phyloP scores from a whole-genome alignment of 2,113 vertebrate species.

The Microtus montanus region DNA sequence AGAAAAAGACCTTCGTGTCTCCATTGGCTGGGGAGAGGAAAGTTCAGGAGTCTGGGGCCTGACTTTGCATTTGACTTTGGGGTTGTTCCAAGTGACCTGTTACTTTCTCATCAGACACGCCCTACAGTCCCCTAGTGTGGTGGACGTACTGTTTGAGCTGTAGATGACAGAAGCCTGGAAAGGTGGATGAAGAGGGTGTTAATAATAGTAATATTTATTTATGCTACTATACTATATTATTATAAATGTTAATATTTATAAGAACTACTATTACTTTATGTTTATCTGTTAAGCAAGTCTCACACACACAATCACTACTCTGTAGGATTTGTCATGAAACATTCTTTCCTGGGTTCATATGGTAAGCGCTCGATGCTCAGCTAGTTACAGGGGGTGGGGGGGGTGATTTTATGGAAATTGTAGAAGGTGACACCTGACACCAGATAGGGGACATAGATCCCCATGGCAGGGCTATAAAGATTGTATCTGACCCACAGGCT shows the following conservation, averaged over 20 bases:
- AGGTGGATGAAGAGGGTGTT: background rate
- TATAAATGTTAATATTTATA: background rate
- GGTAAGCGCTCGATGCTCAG: background rate
- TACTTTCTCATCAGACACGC: background rate
- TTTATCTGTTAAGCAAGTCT: background rate
- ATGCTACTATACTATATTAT: background rate
- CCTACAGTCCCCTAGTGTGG: background rate
- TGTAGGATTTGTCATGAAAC: background rate
- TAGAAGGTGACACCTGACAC: background rate
- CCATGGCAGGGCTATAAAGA: too few relatives aligned
- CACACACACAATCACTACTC: too few relatives aligned
- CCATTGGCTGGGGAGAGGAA: background rate
- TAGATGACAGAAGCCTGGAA: background rate
- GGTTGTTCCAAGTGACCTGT: background rate
- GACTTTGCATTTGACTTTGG: background rate
- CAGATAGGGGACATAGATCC: too few relatives aligned
- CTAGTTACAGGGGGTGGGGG: rapidly evolving
- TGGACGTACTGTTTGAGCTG: background rate
- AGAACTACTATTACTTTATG: background rate
- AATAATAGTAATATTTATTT: background rate
- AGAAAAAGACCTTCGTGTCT: background rate
- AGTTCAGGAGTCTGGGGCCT: background rate
- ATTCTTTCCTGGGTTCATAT: background rate
- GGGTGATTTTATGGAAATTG: background rate
- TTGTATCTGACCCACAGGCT: too few relatives aligned